These are phyloP conservation scores for Drosophila malerkotliana DNA, from an alignment of 1,140 invertebrate species.

Conservation along the genomic window DNA sequence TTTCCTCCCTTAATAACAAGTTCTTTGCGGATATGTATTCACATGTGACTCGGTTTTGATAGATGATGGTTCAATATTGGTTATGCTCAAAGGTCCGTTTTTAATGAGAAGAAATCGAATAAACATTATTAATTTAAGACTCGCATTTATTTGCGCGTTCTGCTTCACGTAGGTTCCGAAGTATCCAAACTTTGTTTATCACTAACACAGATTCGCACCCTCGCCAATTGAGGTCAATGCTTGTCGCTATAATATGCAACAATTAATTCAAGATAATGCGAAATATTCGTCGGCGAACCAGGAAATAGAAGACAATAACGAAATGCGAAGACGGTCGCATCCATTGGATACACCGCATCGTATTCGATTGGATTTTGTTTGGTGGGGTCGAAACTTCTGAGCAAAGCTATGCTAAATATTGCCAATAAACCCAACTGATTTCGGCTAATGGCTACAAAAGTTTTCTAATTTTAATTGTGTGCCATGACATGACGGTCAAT, in stretches of 20 bases:
- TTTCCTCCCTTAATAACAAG: not conserved
- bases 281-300: slow-evolving; percentile 61
- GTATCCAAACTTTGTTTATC: slow-evolving; percentile 31
- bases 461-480: slow-evolving; percentile 65
- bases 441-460: slow-evolving; percentile 57
- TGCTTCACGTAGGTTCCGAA: slow-evolving; percentile 25
- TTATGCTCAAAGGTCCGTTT: slow-evolving; percentile 14
- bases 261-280: slow-evolving; percentile 64
- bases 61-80: slow-evolving; percentile 9
- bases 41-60: not conserved
- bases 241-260: slow-evolving; percentile 53
- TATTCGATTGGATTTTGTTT: slow-evolving; percentile 1
- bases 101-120: slow-evolving; percentile 25
- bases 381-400: slow-evolving; percentile 45
- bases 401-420: slow-evolving; percentile 60
- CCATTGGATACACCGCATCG: slow-evolving; percentile 13
- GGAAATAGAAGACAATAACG: slow-evolving; percentile 69
- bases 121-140: slow-evolving; percentile 18
- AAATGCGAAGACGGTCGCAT: slow-evolving; percentile 55
- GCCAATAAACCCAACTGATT: slow-evolving; percentile 63
- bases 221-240: slow-evolving; percentile 69
- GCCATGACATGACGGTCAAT: slow-evolving; percentile 75
- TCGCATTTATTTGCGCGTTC: slow-evolving; percentile 34
- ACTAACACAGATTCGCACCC: slow-evolving; percentile 22
- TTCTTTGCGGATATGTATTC: not conserved